Evolutionary conservation across 2,113 vertebrate genomes (phyloP), one percentile per base, ranked within the genome.

Genomic region (Aix galericulata): DNA sequence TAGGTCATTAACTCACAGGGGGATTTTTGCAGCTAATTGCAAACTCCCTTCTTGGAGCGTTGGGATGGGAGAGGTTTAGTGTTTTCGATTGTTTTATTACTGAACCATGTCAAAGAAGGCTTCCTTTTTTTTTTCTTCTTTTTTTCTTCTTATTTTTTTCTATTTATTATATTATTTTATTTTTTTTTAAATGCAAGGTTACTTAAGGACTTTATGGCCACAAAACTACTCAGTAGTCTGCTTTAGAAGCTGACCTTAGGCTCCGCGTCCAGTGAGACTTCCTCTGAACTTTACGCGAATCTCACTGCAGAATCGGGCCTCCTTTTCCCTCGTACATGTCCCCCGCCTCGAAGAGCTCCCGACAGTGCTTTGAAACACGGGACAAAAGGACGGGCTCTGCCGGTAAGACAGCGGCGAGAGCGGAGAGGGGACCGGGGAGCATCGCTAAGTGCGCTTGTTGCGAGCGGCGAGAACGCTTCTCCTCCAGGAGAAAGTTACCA

Each of bases 81-180:
- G 82, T 88, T 71, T 93, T 66, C 76, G 48, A 86, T 94, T 91
- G 48, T 81, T 95, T 93, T 88, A 48, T 67, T 95, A 74, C 34
- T 64, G 73, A 93, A 78, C 38, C 4, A 0, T 83, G 52, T 67
- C 72, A 80, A 86, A 67, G 1, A 34, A 42, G 11, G 4, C 7
- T 52, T 16, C 4, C 38, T 38, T 50, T 62, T 11, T n/a, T 17
- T 22, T 21, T 6, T 5, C 20, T 10, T 6, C 4, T 3, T 8
- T 6, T 0, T 2, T 11, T 5, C 38, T 17, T 32, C 8, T 12
- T 32, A 5, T 34, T 15, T 9, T 2, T 13, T 40, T 23, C 36
- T 3, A 2, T 6, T 6, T 17, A 17, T 17, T 5, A 25, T 62
- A 17, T 36, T 36, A 36, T 36, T 36, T 36, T 20, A 36, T 40